Base-by-base conservation (phyloP, 2,888 invertebrate species). In the Lacanobia wlatinum region DNA sequence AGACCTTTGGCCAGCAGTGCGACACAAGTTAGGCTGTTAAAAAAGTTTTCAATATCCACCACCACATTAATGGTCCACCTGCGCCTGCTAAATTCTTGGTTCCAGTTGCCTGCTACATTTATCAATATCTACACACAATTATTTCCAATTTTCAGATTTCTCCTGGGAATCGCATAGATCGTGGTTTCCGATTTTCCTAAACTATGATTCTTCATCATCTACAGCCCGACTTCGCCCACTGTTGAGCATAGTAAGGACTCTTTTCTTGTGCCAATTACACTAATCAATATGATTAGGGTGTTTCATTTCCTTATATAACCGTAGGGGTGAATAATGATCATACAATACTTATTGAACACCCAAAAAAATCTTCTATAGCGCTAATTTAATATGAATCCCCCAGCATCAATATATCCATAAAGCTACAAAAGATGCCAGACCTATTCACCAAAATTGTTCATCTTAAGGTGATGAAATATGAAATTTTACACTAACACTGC, bases 381-480 rank as follows among this genome's bases (percentile, higher is more conserved):
- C 38, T 16, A 40, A 23, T 50, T 43, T 16, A 38, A 65, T 53
- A 71, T 9, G 16, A 52, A 53, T 61, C 2, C 53, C n/a, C 58
- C 40, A 48, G 38, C 59, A n/a, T 74, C 78, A 61, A 68, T 64
- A 74, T 52, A 16, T 1, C 18, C 2, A 50, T 46, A 48, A 76
- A 7, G 1, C 1, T 12, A 71, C 43, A 72, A 72, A 60, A 60
- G 52, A 70, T 62, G 38, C 14, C 14, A 69, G 16, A 46, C 10
- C 65, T 60, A 72, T 83, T 72, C 64, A 53, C 50, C 34, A 74
- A 74, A 77, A 70, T 56, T 28, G 50, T 50, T 80, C 69, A 74
- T 76, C 56, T 67, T 34, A 43, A 90, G 91, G 91, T 83, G 91
- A 87, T 86, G 90, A 92, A 88, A 89, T 88, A 88, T 89, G 70